phyloP scores from a whole-genome alignment of 2,888 invertebrate genomes.

The Cepaea hortensis region DNA sequence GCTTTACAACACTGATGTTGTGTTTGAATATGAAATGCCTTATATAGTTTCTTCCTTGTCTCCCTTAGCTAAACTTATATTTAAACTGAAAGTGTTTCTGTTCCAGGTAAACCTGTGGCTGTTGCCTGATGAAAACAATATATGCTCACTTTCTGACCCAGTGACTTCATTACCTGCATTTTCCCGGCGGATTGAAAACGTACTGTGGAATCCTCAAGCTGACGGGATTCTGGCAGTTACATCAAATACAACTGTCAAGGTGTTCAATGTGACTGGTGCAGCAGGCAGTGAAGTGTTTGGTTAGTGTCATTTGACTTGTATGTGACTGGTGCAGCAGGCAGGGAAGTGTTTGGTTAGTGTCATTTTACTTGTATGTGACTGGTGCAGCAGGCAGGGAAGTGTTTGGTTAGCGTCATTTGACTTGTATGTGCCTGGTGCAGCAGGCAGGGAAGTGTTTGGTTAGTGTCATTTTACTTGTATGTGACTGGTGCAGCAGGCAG shows the following conservation, averaged over 20 bases:
- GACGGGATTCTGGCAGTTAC: constrained; percentile 92
- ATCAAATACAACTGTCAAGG: constrained; percentile 86
- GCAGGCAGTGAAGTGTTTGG: constrained; percentile 56
- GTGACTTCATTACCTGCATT: constrained; percentile 79
- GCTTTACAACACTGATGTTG: too few species aligned
- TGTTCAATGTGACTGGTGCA: constrained; percentile 85
- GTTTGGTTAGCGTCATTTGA: too few species aligned
- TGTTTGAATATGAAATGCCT: too few species aligned
- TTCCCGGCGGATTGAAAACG: constrained; percentile 89
- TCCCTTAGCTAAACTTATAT: neutral
- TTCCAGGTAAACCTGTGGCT: constrained; percentile 90
- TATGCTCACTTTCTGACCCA: constrained; percentile 80
- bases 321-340: too few species aligned
- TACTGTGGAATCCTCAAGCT: constrained; percentile 93
- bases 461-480: too few species aligned
- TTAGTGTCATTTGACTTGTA: neutral
- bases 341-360: too few species aligned
- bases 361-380: too few species aligned
- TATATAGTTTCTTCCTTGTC: neutral
- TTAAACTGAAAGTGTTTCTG: neutral
- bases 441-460: too few species aligned
- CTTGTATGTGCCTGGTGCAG: too few species aligned
- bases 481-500: too few species aligned
- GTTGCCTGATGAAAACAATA: constrained; percentile 88
- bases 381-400: too few species aligned